Evolutionary conservation across 2,888 invertebrate genomes (phyloP), one percentile per base, ranked within the genome.

Genomic region (Deroplatys truncata): DNA sequence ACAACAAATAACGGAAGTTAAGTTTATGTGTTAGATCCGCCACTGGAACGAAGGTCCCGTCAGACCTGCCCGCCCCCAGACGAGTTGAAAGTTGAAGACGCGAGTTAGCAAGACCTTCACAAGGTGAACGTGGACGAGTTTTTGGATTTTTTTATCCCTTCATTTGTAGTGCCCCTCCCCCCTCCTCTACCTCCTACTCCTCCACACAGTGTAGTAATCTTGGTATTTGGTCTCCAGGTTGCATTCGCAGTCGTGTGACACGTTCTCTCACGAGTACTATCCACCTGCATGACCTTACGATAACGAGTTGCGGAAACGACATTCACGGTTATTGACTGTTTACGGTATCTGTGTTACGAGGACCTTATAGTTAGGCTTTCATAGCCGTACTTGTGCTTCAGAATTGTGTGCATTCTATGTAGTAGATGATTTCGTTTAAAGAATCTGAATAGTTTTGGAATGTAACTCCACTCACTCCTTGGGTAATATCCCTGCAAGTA

Each of bases 121-220:
- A 90, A 90, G 90, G 90, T 90, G 88, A 90, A 88, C 90, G 86
- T 88, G 90, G 72, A 85, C 90, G 84, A 88, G 72, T 90, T 90
- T 88, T 88, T 85, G 85, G 83, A 88, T 90, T 88, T 88, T 89
- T 88, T 89, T 88, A 85, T 90, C 90, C 86, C 89, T 87, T 89
- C 84, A 82, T 89, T 88, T 88, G 35, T 87, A 28, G 43, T 72
- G 82, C 82, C 86, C 89, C 35, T 83, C 49, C 86, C 35, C 84
- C 31, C 20, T 86, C 2, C 83, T 87, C 87, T 35, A 49, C 28
- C 16, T 72, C 28, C 28, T 28, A 86, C 87, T 82, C 49, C 35
- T 72, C 82, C 83, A 72, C 56, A 72, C 56, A 72, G 56, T 20
- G 56, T 16, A 72, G 56, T 72, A 43, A 43, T 43, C 43, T 43